Base-by-base conservation (phyloP, 1,140 invertebrate species). In the Aradophagus sp. region DNA sequence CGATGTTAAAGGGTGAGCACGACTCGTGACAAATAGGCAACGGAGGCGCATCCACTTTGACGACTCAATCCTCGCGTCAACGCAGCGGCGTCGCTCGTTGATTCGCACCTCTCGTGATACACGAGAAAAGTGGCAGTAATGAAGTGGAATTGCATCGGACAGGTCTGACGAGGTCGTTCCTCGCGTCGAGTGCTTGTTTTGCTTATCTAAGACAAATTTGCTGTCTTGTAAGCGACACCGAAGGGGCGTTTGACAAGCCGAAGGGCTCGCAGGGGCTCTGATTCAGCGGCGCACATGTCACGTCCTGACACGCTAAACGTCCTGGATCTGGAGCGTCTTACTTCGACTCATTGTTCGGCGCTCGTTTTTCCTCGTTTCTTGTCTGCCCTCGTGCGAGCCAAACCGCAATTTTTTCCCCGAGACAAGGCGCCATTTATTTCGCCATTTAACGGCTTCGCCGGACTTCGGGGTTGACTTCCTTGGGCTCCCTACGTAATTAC, bases 131-230 rank as follows among this genome's bases (percentile, higher is more conserved):
- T 66, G 68, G 66, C 66, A 70, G 53, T 74, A 76, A 72, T 73
- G 68, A 71, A 71, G 68, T 71, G 59, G 68, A 71, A 65, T 71
- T 65, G 68, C 68, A 71, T 67, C 52, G 56, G 63, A 72, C 58
- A 73, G 55, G 65, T 68, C 63, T 68, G 70, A 67, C 63, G 38
- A 74, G 66, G 41, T 63, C 52, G 47, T 74, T 32, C 26, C 59
- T 52, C 68, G 65, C 69, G 59, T 75, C 48, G 70, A 77, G 71
- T 77, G 79, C 77, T 82, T 83, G 81, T 84, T 83, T 83, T 83
- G 78, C 81, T 84, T 82, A 82, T 82, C 81, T 79, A 73, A 76
- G 80, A 84, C 81, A 83, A 84, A 84, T 84, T 83, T 81, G 82
- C 81, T 79, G 80, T 84, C 80, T 83, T 81, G 82, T 83, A 83